Evolutionary conservation across 1,140 invertebrate genomes (phyloP).

Genomic region (Bradynema listronoti): DNA sequence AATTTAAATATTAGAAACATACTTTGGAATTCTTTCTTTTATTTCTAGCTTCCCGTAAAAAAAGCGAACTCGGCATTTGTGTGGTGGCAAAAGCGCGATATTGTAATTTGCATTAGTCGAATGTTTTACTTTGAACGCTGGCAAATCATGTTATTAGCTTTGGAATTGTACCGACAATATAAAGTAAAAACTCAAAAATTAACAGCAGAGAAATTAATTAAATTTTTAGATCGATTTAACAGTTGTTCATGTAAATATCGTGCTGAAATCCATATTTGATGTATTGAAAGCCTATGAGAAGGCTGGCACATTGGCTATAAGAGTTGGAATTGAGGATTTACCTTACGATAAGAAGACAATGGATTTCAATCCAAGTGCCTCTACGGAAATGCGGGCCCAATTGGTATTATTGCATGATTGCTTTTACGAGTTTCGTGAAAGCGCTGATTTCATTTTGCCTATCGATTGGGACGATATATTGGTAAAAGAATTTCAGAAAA

Average conservation of each 20-base stretch:
- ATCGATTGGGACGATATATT: constrained; percentile 38
- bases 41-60: no score
- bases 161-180: constrained; percentile 26
- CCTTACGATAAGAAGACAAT: constrained; percentile 16
- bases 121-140: constrained; percentile 25
- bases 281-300: constrained; percentile 23
- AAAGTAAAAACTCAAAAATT: no score
- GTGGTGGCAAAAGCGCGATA: no score
- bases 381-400: constrained; percentile 19
- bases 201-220: no score
- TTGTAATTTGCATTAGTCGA: constrained; percentile 29
- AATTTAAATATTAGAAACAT: no score
- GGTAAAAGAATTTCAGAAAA: no score
- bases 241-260: constrained; percentile 23
- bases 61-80: no score
- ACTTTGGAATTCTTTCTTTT: no score
- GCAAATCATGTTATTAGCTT: constrained; percentile 16
- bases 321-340: constrained; percentile 20
- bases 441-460: constrained; percentile 34
- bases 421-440: constrained; percentile 40
- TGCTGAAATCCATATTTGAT: constrained; percentile 22
- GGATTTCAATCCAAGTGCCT: constrained; percentile 23
- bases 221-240: constrained; percentile 30
- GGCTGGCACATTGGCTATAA: constrained; percentile 23
- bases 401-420: constrained; percentile 25